Evolutionary conservation across 1,140 invertebrate species (phyloP).

Genomic region (Stegodyphus dumicola): DNA sequence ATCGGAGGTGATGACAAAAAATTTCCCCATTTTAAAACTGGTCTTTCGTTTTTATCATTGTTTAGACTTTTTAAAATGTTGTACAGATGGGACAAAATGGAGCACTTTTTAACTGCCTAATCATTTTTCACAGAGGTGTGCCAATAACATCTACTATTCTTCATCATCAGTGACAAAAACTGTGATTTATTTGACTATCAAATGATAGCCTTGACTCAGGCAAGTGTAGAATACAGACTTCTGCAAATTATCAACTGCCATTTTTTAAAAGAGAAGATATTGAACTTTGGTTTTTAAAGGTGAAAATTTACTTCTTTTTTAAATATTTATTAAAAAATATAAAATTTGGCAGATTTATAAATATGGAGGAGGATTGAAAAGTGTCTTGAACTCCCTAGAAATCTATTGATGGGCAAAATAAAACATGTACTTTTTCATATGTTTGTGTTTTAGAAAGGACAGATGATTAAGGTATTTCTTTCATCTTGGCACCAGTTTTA

Average conservation of each 20-base stretch:
- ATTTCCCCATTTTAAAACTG: not conserved
- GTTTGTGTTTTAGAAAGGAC: too few species aligned
- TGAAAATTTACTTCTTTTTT: not conserved
- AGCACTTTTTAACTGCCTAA: slow-evolving; percentile 8
- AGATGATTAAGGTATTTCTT: too few species aligned
- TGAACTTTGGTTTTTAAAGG: too few species aligned
- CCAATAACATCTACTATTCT: slow-evolving; percentile 42
- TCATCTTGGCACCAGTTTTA: too few species aligned
- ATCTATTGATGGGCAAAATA: too few species aligned
- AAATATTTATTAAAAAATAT: not conserved
- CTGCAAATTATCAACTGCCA: slow-evolving; percentile 28
- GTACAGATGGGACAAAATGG: not conserved
- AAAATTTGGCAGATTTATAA: too few species aligned
- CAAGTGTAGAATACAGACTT: not conserved
- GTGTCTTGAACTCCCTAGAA: too few species aligned
- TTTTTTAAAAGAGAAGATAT: slow-evolving; percentile 9
- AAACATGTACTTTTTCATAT: too few species aligned
- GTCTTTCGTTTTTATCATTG: not conserved
- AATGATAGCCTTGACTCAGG: slow-evolving; percentile 7
- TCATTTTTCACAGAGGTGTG: slow-evolving; percentile 30
- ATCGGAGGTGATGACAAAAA: slow-evolving; percentile 50
- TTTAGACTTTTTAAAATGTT: not conserved
- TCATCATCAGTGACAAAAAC: slow-evolving; percentile 3
- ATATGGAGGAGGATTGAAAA: too few species aligned
- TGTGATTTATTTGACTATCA: slow-evolving; percentile 44